These are phyloP conservation scores for Pachydiplax longipennis DNA, from an alignment of 2,888 invertebrate species.

Conservation along the genomic window DNA sequence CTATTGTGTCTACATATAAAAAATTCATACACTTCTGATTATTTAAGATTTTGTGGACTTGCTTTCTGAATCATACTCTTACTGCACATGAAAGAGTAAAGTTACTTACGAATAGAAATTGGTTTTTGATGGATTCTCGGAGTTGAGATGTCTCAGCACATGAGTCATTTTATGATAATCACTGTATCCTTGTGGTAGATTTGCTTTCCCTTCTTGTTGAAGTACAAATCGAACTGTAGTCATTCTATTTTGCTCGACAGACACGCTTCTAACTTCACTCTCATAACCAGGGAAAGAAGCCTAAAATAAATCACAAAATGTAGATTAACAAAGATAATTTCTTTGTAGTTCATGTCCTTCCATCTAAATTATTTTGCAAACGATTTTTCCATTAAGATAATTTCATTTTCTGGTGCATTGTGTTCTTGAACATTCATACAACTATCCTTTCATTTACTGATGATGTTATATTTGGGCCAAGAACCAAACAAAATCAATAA, in stretches of 20 bases:
- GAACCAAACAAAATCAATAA: too few species aligned
- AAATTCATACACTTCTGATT: too few species aligned
- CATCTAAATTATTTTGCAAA: too few species aligned
- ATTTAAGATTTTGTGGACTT: too few species aligned
- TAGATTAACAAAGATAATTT: neutral
- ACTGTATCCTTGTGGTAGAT: neutral
- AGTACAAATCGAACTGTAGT: constrained; percentile 57
- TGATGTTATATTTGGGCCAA: too few species aligned
- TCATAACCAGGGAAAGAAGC: constrained; percentile 70
- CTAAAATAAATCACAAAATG: constrained; percentile 41
- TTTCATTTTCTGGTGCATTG: too few species aligned
- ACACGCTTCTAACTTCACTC: constrained; percentile 60
- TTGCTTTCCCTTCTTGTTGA: constrained; percentile 24
- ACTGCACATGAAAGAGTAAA: neutral
- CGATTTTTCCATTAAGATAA: too few species aligned
- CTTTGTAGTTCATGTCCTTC: too few species aligned
- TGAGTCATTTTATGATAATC: constrained; percentile 51
- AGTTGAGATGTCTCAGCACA: constrained; percentile 54
- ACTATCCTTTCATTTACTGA: too few species aligned
- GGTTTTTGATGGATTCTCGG: constrained; percentile 55
- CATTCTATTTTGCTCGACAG: constrained; percentile 59
- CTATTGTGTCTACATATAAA: too few species aligned
- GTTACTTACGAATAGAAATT: constrained; percentile 53
- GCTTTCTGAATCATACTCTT: neutral
- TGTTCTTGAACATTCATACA: too few species aligned